Conservation (phyloP, 2,888 invertebrate genomes). For the Melipona bicolor region DNA sequence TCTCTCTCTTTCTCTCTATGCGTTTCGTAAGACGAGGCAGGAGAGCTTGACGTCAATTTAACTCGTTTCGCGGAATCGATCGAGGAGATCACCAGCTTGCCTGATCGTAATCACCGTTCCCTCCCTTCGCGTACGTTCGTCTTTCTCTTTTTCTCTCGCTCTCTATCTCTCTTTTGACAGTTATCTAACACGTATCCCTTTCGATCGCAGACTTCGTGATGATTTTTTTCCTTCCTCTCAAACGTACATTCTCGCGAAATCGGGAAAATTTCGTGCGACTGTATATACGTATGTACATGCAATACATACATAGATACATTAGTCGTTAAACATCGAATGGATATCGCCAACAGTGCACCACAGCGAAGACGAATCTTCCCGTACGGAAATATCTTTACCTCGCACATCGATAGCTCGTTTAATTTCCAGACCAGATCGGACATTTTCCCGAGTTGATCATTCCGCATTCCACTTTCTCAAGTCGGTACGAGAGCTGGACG, state of each 20-base stretch:
- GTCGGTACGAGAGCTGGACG: neutral
- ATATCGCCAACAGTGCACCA: conserved; percentile 17
- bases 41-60: conserved; percentile 44
- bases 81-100: conserved; percentile 35
- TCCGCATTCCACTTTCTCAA: neutral
- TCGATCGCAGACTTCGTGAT: conserved; percentile 25
- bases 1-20: neutral
- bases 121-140: conserved; percentile 2
- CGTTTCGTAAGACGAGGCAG: conserved; percentile 37
- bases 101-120: conserved; percentile 50
- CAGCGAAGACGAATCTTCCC: neutral
- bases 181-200: neutral
- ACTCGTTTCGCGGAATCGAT: conserved; percentile 50
- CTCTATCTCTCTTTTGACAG: neutral
- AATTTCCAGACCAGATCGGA: conserved; percentile 11
- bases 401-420: conserved; percentile 2
- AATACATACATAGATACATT: neutral
- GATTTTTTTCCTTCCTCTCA: conserved; percentile 4
- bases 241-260: conserved; percentile 20
- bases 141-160: conserved; percentile 23
- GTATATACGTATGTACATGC: neutral
- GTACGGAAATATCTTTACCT: neutral
- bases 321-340: neutral
- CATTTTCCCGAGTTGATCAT: conserved; percentile 1
- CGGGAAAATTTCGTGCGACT: conserved; percentile 8